Evolutionary conservation across 2,888 invertebrate genomes (phyloP).

Genomic region (Spodoptera exigua): DNA sequence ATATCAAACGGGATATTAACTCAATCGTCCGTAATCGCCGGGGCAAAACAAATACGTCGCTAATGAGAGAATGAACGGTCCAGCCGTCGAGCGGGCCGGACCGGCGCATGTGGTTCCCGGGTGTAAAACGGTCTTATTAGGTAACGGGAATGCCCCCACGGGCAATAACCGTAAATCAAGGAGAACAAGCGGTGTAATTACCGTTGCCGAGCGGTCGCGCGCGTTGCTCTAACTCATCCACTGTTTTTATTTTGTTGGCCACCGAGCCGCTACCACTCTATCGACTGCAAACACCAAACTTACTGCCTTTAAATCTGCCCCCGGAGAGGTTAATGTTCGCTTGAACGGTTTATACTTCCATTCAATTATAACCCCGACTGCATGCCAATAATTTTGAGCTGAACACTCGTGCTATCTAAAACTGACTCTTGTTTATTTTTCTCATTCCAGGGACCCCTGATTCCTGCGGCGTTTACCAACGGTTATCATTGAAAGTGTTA

Average conservation of each 20-base stretch:
- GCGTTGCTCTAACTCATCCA: slow-evolving; percentile 88
- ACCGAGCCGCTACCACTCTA: slow-evolving; percentile 83
- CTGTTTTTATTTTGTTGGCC: slow-evolving; percentile 88
- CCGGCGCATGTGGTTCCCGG: slow-evolving; percentile 85
- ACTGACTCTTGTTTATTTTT: slow-evolving; percentile 58
- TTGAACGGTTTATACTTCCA: slow-evolving; percentile 81
- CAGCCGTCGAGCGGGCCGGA: slow-evolving; percentile 70
- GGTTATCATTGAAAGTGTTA: slow-evolving; percentile 97
- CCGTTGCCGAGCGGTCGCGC: slow-evolving; percentile 87
- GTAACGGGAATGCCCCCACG: slow-evolving; percentile 88
- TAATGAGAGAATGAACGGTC: slow-evolving; percentile 86
- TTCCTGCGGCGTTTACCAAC: slow-evolving; percentile 99
- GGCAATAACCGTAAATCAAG: slow-evolving; percentile 90
- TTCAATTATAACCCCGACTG: slow-evolving; percentile 78
- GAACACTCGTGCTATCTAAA: slow-evolving; percentile 45
- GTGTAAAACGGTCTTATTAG: slow-evolving; percentile 89
- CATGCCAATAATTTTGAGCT: slow-evolving; percentile 64
- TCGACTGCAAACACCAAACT: slow-evolving; percentile 84
- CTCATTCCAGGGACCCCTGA: slow-evolving; percentile 96
- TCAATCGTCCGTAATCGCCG: slow-evolving; percentile 83
- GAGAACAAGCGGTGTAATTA: slow-evolving; percentile 90
- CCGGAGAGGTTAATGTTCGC: slow-evolving; percentile 82
- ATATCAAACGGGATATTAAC: slow-evolving; percentile 85
- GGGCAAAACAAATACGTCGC: slow-evolving; percentile 85
- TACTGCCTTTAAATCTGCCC: slow-evolving; percentile 87